Evolutionary conservation across 2,888 invertebrate genomes (phyloP), one percentile per base, ranked within the genome.

Genomic region (Thymelicus sylvestris): DNA sequence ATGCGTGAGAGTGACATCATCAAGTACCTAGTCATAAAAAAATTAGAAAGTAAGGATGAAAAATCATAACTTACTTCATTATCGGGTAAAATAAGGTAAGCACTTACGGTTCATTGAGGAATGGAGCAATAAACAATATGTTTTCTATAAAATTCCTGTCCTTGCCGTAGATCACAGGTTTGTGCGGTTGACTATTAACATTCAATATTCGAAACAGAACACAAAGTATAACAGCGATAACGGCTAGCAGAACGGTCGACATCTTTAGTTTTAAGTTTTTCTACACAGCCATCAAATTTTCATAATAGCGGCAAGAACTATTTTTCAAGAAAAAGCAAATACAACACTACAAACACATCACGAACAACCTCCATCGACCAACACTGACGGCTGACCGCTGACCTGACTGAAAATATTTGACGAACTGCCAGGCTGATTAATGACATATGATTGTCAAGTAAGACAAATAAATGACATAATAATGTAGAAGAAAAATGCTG

Each of bases 71-170:
- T 44, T 44, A 44, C 44, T 44, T 44, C 1, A 4, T 7, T 44
- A 12, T 2, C 44, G 10, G 31, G 31, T 31, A n/a, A 0, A 59
- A 39, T 47, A 50, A 47, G 73, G 3, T 38, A 55, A 41, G 52
- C 86, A 97, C 97, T 97, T 95, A 97, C 97, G 97, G 97, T 91
- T 97, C 97, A 82, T 95, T 95, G 72, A 98, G 93, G 76, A 96
- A 95, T 47, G 97, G 97, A 74, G 97, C 96, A 79, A 97, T 96
- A 88, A 97, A 97, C 79, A 97, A 94, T 72, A 97, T 95, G 76
- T 96, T 96, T 81, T 97, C 96, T 77, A 97, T 94, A 88, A 98
- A 97, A 79, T 95, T 95, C 82, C 95, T 94, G 90, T 97, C 97
- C 83, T 95, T 95, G 86, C 97, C 97, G 90, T 96, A 96, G 74